These are phyloP conservation scores for Magallana ariakensis DNA, from an alignment of 1,140 invertebrate species.

Conservation along the genomic window DNA sequence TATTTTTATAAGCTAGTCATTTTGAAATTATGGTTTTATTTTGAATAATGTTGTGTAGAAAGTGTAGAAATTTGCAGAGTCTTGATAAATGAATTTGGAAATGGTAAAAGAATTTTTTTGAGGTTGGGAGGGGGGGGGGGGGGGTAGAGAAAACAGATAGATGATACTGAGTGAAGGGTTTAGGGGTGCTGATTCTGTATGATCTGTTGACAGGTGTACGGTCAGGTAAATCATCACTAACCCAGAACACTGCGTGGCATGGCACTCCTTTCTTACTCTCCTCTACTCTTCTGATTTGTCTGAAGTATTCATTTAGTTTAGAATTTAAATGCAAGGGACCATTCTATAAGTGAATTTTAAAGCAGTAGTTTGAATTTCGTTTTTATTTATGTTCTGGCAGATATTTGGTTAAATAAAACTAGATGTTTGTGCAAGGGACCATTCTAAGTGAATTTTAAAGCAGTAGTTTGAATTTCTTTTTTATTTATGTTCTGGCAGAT, in stretches of 20 bases:
- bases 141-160: too few species aligned
- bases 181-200: slow-evolving; percentile 9
- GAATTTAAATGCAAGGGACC: not conserved
- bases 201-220: slow-evolving; percentile 24
- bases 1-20: too few species aligned
- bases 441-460: not conserved
- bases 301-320: not conserved
- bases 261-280: not conserved
- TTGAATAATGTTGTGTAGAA: too few species aligned
- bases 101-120: too few species aligned
- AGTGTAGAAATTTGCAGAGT: too few species aligned
- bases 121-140: too few species aligned
- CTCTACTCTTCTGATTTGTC: not conserved
- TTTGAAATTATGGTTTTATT: too few species aligned
- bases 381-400: not conserved
- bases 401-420: too few species aligned
- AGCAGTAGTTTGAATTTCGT: not conserved
- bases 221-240: slow-evolving; percentile 18
- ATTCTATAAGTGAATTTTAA: not conserved
- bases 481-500: not conserved
- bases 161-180: not conserved
- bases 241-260: slow-evolving; percentile 25
- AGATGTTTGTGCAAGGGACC: not conserved
- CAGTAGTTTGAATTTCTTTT: not conserved
- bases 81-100: too few species aligned